Evolutionary conservation across 2,797 vertebrate species (phyloP).

Genomic region (Diplodus puntazzo): DNA sequence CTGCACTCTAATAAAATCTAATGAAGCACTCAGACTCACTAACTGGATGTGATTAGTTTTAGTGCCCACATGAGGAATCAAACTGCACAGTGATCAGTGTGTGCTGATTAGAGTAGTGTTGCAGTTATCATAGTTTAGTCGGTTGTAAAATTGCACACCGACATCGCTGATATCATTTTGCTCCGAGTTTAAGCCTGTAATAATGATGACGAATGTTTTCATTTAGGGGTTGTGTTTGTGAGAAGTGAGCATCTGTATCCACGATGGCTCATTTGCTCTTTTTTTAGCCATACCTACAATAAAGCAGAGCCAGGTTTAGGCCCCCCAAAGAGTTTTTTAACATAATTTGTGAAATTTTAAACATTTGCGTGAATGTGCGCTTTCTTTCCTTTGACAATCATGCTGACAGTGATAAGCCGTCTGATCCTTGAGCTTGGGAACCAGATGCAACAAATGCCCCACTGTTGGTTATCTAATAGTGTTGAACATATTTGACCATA

Average conservation of each 20-base stretch:
- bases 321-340: no score
- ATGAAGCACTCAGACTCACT: not conserved
- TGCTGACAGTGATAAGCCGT: not conserved
- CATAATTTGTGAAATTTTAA: not conserved
- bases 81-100: constrained; percentile 7
- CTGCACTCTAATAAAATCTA: not conserved
- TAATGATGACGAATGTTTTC: not conserved
- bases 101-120: not conserved
- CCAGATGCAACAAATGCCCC: not conserved
- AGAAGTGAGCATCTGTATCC: not conserved
- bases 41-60: constrained; percentile 15
- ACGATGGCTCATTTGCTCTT: not conserved
- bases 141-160: constrained; percentile 4
- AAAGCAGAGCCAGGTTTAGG: no score
- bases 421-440: not conserved
- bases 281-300: not conserved
- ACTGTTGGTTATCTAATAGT: constrained; percentile 9
- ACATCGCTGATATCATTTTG: not conserved
- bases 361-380: not conserved
- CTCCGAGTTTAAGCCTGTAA: not conserved
- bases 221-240: not conserved
- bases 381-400: not conserved
- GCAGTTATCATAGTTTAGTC: constrained; percentile 5
- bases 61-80: not conserved
- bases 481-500: not conserved